phyloP scores from a whole-genome alignment of 1,140 invertebrate genomes.

The Drosophila saltans region DNA sequence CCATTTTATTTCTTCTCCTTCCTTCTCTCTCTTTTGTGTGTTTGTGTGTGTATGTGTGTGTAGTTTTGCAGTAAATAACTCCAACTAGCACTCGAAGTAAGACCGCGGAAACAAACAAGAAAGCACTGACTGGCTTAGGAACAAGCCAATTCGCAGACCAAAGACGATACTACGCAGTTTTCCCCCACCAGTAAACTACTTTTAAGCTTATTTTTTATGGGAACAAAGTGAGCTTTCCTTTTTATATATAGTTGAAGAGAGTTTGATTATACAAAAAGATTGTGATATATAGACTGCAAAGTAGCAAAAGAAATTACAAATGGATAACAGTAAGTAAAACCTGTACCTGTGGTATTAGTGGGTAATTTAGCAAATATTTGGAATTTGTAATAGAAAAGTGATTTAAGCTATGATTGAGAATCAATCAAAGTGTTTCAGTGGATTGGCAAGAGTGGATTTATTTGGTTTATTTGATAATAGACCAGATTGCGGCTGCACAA shows the following conservation, averaged over 20 bases:
- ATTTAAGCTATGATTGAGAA: too few species aligned
- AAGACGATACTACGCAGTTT: neutral
- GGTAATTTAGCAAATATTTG: too few species aligned
- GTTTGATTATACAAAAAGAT: constrained; percentile 2
- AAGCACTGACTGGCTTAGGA: constrained; percentile 4
- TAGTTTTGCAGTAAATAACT: constrained; percentile 12
- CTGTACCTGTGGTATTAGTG: too few species aligned
- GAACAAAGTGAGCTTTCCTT: constrained; percentile 1
- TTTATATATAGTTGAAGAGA: neutral
- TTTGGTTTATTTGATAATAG: too few species aligned
- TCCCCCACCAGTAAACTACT: neutral
- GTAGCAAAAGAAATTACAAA: neutral
- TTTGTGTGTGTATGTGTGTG: neutral
- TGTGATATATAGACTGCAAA: constrained; percentile 5
- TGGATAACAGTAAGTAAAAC: neutral
- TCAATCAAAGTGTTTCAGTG: too few species aligned
- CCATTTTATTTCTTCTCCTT: constrained; percentile 37
- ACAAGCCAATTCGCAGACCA: neutral
- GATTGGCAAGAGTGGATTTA: too few species aligned
- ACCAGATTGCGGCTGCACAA: too few species aligned
- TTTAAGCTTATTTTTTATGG: constrained; percentile 11
- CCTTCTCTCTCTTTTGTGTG: neutral
- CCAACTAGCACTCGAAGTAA: constrained; percentile 5
- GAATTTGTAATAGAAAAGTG: too few species aligned
- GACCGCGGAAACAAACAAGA: constrained; percentile 1